Evolutionary conservation across 2,113 vertebrate species (phyloP).

Genomic region (Cephalopholis sonnerati): DNA sequence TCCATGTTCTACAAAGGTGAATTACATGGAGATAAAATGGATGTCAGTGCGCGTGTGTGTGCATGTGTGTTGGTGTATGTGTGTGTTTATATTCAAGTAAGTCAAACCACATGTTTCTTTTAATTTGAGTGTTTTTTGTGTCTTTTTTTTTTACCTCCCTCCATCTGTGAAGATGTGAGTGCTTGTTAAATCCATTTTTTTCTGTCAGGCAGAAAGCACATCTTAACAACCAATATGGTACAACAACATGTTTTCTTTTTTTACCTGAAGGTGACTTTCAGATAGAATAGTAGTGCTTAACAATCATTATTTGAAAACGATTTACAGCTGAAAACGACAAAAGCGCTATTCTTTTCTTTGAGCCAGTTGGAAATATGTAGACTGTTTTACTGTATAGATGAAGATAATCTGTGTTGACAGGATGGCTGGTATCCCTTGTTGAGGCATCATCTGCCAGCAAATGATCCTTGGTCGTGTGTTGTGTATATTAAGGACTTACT

Average conservation of each 20-base stretch:
- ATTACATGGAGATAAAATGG: constrained; percentile 64
- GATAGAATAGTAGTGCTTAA: not conserved
- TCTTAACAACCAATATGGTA: constrained; percentile 16
- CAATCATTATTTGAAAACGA: not conserved
- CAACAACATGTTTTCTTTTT: not conserved
- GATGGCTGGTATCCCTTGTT: not conserved
- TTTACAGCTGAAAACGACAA: constrained; percentile 5
- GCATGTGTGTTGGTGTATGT: not conserved
- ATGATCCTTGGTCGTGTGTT: not conserved
- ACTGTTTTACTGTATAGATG: not conserved
- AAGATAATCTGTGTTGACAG: constrained; percentile 9
- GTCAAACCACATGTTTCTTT: constrained; percentile 3
- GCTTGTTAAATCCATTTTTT: constrained; percentile 38
- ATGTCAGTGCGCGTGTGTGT: not conserved
- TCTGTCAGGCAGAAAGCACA: constrained; percentile 10
- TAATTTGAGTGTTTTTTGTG: not conserved
- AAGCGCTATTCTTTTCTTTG: not conserved
- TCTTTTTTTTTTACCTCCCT: not conserved
- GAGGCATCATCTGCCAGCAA: not conserved
- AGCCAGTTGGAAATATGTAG: not conserved
- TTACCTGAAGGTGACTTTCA: constrained; percentile 33
- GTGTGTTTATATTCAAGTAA: not conserved
- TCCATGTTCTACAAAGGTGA: constrained; percentile 73
- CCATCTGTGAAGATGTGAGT: not conserved
- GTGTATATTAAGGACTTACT: not conserved